A percentile compares a stretch with the other conserved stretches of the same genome.
These are phyloP conservation scores for Characodon lateralis DNA, from an alignment of 2,797 vertebrate species.

Conservation along the genomic window DNA sequence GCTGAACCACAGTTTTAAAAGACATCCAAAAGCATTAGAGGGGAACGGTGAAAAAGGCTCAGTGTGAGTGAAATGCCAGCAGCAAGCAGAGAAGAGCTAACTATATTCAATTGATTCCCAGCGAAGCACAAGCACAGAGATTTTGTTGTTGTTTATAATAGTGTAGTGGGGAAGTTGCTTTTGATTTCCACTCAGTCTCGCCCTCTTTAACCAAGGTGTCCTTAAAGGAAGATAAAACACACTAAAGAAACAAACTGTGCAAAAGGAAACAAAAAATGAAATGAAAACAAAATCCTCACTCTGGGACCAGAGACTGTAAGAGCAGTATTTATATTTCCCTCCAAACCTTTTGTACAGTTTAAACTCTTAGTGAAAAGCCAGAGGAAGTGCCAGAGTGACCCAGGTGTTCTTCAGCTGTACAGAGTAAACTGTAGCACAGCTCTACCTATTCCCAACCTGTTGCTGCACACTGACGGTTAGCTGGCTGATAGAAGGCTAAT, in stretches of 20 bases:
- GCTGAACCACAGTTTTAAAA: conserved; percentile 10
- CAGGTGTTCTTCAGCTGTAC: no score
- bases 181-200: neutral
- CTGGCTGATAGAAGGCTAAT: neutral
- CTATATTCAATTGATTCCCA: neutral
- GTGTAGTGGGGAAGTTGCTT: neutral
- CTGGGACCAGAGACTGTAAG: neutral
- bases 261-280: neutral
- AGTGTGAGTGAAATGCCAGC: conserved; percentile 11
- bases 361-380: no score
- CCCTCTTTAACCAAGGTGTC: neutral
- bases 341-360: no score
- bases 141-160: conserved; percentile 2
- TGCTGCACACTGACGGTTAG: neutral
- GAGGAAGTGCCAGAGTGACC: no score
- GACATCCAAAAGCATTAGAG: neutral
- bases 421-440: neutral
- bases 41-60: conserved; percentile 2
- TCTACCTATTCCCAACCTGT: neutral
- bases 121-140: neutral
- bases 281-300: neutral
- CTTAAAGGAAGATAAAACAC: neutral
- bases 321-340: no score
- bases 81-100: neutral
- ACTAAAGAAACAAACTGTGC: neutral